phyloP scores from a whole-genome alignment of 2,888 invertebrate species.

The Pterostichus madidus region DNA sequence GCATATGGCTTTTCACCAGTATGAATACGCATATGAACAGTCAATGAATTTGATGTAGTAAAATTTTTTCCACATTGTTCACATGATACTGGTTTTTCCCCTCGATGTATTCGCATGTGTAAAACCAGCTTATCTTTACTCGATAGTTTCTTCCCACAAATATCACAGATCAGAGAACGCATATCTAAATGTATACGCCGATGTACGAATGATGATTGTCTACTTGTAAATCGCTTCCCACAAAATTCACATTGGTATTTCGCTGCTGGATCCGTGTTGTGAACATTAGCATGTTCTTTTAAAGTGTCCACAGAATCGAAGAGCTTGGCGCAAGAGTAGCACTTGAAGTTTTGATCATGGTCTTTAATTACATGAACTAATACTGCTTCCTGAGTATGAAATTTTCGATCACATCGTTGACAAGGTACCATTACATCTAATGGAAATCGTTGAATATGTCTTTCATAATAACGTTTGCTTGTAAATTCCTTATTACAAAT shows the following conservation, averaged over 20 bases:
- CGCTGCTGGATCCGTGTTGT: conserved; percentile 16
- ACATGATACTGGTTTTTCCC: conserved; percentile 75
- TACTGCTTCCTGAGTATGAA: conserved; percentile 79
- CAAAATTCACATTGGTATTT: conserved; percentile 50
- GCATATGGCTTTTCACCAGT: conserved; percentile 74
- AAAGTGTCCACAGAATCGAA: neutral
- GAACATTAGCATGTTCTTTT: conserved; percentile 43
- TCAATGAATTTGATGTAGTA: conserved; percentile 78
- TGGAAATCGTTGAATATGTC: conserved; percentile 31
- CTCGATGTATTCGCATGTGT: conserved; percentile 80
- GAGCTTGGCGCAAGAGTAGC: conserved; percentile 11
- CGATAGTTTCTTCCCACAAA: conserved; percentile 75
- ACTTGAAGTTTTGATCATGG: conserved; percentile 34
- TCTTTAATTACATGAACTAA: conserved; percentile 77
- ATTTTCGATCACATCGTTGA: conserved; percentile 78
- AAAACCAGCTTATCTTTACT: conserved; percentile 75
- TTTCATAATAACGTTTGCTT: conserved; percentile 6
- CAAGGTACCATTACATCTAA: conserved; percentile 71
- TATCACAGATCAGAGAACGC: conserved; percentile 71
- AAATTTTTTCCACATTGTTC: conserved; percentile 81
- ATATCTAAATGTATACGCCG: conserved; percentile 42
- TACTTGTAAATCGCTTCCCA: conserved; percentile 28
- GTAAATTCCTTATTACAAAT: conserved; percentile 40
- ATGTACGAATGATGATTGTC: conserved; percentile 24
- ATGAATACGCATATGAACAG: conserved; percentile 80